Evolutionary conservation across 2,888 invertebrate genomes (phyloP).

Genomic region (Hypsopygia costalis): DNA sequence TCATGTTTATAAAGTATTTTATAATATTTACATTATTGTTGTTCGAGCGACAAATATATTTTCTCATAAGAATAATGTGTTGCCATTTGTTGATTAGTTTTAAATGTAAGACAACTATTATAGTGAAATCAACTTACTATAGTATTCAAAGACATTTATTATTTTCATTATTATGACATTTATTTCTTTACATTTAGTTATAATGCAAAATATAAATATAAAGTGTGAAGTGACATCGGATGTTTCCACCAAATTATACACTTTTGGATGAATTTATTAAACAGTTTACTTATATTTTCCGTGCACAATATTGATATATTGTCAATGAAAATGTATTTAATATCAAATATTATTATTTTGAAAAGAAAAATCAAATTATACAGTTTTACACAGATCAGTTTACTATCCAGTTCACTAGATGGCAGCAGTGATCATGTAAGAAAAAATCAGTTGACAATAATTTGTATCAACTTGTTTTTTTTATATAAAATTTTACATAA

Average conservation of each 20-base stretch:
- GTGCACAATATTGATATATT: not conserved
- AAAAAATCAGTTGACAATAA: not conserved
- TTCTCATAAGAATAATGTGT: conserved; percentile 9
- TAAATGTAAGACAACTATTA: conserved; percentile 13
- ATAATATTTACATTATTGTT: conserved; percentile 12
- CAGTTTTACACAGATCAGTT: not conserved
- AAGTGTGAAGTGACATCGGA: too few relatives aligned
- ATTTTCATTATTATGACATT: not conserved
- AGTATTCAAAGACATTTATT: not conserved
- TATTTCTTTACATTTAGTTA: too few relatives aligned
- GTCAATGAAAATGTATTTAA: not conserved
- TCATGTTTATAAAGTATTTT: conserved; percentile 16
- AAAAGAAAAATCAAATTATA: conserved; percentile 1
- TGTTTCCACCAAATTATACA: too few relatives aligned
- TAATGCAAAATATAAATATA: not conserved
- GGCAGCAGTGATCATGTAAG: conserved; percentile 1
- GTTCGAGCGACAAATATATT: conserved; percentile 4
- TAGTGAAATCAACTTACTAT: conserved; percentile 13
- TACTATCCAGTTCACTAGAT: conserved; percentile 3
- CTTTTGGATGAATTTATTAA: too few relatives aligned
- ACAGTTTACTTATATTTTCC: not conserved
- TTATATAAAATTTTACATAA: conserved; percentile 1
- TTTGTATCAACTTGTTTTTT: conserved; percentile 2
- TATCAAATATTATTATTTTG: not conserved
- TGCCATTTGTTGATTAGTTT: conserved; percentile 17